Evolutionary conservation across 2,113 vertebrate genomes (phyloP), one percentile per base, ranked within the genome.

Genomic region (Motacilla tschutschensis): DNA sequence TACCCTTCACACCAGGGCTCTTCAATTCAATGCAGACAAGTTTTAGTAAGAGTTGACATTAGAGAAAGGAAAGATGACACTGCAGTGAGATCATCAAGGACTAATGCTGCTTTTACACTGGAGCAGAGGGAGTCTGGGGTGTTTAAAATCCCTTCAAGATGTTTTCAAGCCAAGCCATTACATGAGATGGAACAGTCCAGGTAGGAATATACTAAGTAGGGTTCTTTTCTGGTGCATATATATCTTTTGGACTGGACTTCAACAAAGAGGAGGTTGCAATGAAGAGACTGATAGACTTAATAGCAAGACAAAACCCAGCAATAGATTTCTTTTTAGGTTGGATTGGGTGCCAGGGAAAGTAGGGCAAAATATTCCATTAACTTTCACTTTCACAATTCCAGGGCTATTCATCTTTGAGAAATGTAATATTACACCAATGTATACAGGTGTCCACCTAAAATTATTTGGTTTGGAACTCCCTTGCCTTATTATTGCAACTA

Each of bases 281-380:
- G 28, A 79, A 46, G 46, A 65, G 41, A 47, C 31, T 10, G 20
- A 22, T 5, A 12, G 44, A 80, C 22, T 59, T 50, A 13, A 48
- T 0, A 83, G 44, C 22, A 51, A 36, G 18, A 36, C 20, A 57
- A 88, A 94, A 74, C 20, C 19, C n/a, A 62, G 54, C 25, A 33
- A 12, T 40, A 33, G 46, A 65, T 60, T 90, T 89, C 60, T 87
- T 72, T 16, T 77, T 41, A 82, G 38, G 60, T 69, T 71, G 75
- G 41, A 65, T 18, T 18, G 8, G 36, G 8, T 66, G 8, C 33
- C 38, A 47, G 35, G 33, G 44, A 44, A 80, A 77, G 26, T 19
- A 89, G 63, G 25, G 58, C 53, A 92, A 90, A 91, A 79, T 66
- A 82, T 29, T 91, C 62, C 48, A 73, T 83, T 90, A 69, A 48